Percentiles rank a stretch among this genome's conserved stretches.
Evolutionary conservation across 2,113 vertebrate genomes (phyloP).

Genomic region (Harpagus bidentatus): DNA sequence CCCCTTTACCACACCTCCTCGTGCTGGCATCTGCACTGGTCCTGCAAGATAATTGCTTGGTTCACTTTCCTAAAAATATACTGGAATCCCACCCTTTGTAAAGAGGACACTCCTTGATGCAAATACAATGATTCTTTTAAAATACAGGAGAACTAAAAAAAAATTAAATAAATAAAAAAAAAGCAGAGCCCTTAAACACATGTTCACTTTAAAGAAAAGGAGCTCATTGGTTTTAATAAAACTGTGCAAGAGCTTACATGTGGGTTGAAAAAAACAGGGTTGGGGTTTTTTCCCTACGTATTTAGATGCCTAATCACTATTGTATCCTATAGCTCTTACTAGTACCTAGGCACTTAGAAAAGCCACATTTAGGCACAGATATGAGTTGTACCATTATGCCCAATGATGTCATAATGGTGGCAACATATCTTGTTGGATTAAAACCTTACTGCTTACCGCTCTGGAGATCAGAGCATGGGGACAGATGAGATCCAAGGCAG

Average conservation of each 20-base stretch:
- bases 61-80: constrained; percentile 14
- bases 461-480: not conserved
- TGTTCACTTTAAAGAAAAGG: not conserved
- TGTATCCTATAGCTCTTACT: not conserved
- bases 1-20: constrained; percentile 49
- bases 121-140: not conserved
- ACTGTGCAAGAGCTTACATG: not conserved
- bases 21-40: not conserved
- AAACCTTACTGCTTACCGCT: not conserved
- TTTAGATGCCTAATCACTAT: not conserved
- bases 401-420: not conserved
- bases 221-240: not conserved
- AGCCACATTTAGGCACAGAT: not conserved
- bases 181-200: not conserved
- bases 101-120: not conserved
- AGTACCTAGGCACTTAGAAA: not conserved
- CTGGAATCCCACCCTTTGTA: not conserved
- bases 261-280: not conserved
- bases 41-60: not conserved
- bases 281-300: not conserved
- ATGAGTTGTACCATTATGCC: not conserved
- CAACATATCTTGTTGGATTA: not conserved
- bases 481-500: not conserved
- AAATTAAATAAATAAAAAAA: not conserved
- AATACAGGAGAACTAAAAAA: not conserved